Conservation (phyloP, 2,113 vertebrate species). For the Probosciger aterrimus region DNA sequence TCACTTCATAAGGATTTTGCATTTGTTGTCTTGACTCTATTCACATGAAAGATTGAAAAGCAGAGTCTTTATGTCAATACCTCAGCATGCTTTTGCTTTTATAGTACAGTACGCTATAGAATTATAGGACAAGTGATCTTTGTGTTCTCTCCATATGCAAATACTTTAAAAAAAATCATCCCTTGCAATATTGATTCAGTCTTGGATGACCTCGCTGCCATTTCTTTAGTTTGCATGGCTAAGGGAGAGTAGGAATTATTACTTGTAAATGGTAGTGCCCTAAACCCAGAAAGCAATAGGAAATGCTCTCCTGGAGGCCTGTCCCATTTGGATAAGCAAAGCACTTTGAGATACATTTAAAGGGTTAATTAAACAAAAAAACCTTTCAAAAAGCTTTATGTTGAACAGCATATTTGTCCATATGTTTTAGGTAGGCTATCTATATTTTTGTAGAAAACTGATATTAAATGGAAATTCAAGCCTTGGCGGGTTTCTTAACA, state of each 20-base stretch:
- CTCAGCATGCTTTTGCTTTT: background rate
- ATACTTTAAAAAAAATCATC: background rate
- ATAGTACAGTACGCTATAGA: background rate
- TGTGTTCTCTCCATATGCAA: background rate
- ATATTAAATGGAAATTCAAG: constrained; percentile 39
- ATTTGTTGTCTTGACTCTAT: background rate
- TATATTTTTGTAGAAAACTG: constrained; percentile 15
- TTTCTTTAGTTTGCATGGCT: background rate
- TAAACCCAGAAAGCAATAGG: background rate
- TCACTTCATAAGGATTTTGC: background rate
- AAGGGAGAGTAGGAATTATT: background rate
- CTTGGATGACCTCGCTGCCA: background rate
- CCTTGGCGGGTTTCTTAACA: constrained; percentile 16
- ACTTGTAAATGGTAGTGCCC: background rate
- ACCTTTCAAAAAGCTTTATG: background rate
- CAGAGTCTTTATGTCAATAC: background rate
- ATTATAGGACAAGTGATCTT: background rate
- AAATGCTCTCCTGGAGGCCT: background rate
- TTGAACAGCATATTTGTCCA: background rate
- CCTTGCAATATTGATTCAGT: background rate
- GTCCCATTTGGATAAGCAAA: background rate
- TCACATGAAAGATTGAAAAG: background rate
- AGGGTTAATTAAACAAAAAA: background rate
- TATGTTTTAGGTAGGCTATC: constrained; percentile 50
- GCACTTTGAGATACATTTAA: background rate